These are phyloP conservation scores for Alethe castanea DNA, from an alignment of 2,113 vertebrate species.

Conservation along the genomic window DNA sequence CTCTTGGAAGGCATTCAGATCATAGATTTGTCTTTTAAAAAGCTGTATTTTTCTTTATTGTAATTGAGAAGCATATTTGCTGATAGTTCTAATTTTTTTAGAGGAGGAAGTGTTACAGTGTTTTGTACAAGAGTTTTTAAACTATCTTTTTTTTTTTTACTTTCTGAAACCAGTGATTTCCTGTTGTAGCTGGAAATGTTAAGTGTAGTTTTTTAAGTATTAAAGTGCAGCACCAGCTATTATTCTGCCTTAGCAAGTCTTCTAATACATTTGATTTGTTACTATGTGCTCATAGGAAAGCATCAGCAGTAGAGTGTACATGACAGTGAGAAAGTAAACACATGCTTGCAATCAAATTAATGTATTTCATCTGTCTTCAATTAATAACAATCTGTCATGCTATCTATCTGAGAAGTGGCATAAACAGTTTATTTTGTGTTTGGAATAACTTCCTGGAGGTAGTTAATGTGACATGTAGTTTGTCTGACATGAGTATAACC, in stretches of 20 bases:
- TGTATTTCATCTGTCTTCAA: slow-evolving; percentile 89
- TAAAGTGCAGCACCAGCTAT: slow-evolving; percentile 40
- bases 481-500: slow-evolving; percentile 93
- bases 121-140: not conserved
- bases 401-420: slow-evolving; percentile 89
- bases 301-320: slow-evolving; percentile 70
- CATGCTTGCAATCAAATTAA: slow-evolving; percentile 86
- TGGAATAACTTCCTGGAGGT: slow-evolving; percentile 95
- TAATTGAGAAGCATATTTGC: not conserved
- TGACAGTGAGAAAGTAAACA: slow-evolving; percentile 90
- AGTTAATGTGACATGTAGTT: slow-evolving; percentile 93
- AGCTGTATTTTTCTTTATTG: not conserved
- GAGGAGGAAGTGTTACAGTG: not conserved
- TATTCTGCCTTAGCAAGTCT: slow-evolving; percentile 57
- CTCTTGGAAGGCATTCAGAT: not conserved
- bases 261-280: slow-evolving; percentile 72
- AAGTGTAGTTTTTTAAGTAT: slow-evolving; percentile 3
- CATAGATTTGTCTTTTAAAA: not conserved
- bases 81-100: not conserved
- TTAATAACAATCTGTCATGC: slow-evolving; percentile 90
- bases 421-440: slow-evolving; percentile 99
- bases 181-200: slow-evolving; percentile 38
- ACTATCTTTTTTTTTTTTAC: not conserved
- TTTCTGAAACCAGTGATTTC: slow-evolving; percentile 23
- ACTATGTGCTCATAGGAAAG: slow-evolving; percentile 64